Evolutionary conservation across 1,140 invertebrate species (phyloP).

Genomic region (Battus philenor): DNA sequence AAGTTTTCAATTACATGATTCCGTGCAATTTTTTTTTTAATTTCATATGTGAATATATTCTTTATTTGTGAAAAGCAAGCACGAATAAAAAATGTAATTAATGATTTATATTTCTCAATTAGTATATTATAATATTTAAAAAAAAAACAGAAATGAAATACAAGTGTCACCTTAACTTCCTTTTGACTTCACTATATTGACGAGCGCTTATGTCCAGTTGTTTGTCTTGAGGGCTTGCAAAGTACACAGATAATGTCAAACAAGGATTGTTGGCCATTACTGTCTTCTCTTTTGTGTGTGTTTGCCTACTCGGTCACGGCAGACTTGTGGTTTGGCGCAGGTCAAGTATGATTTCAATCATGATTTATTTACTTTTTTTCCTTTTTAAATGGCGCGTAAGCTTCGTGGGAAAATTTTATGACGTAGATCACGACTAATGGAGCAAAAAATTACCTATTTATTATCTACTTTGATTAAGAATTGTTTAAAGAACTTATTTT

Average conservation of each 20-base stretch:
- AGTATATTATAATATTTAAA: no score
- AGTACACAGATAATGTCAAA: slow-evolving; percentile 65
- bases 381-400: slow-evolving; percentile 21
- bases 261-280: slow-evolving; percentile 49
- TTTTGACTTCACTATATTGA: not conserved
- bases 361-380: slow-evolving; percentile 32
- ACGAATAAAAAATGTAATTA: no score
- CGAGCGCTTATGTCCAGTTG: slow-evolving; percentile 8
- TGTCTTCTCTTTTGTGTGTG: slow-evolving; percentile 53
- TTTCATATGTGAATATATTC: no score
- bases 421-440: no score
- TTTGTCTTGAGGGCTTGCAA: slow-evolving; percentile 52
- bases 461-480: no score
- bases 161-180: slow-evolving; percentile 5
- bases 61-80: no score
- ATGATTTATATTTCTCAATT: no score
- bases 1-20: no score
- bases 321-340: slow-evolving; percentile 62
- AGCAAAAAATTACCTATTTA: no score
- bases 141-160: not conserved
- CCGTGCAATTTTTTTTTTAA: no score
- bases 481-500: no score
- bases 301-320: slow-evolving; percentile 63
- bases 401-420: slow-evolving; percentile 21
- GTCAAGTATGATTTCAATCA: slow-evolving; percentile 55